Base-by-base conservation (phyloP, 2,797 vertebrate genomes). In the Characodon lateralis region DNA sequence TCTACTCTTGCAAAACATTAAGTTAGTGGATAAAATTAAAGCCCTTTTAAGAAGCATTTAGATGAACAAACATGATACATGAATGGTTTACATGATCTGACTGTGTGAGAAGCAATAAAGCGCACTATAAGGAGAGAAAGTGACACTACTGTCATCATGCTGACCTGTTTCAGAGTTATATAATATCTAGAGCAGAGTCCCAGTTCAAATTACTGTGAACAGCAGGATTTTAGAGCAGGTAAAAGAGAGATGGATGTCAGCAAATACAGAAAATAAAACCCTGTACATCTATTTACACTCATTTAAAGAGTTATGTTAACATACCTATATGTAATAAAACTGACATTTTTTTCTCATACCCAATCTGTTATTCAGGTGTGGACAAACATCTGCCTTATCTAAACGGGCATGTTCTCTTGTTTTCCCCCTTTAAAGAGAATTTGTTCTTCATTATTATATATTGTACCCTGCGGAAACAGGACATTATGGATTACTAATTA, bases 101-200 rank as follows among this genome's bases (percentile, higher is more conserved):
- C 7, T 12, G 9, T 24, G 3, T 41, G 63, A 39, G 22, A 66
- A 66, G 35, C 63, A 22, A 39, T 41, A 41, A 66, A 41, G 4
- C 22, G 20, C 63, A 24, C 8, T 5, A 20, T 46, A 12, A 41
- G 58, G 77, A 55, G 56, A 53, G 63, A 35, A 68, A 79, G 76
- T 16, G 7, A 59, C 76, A 35, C 55, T 31, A 1, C 78, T 51
- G 58, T 51, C 69, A 58, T 35, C 51, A 35, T 61, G 41, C n/a
- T 83, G 87, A 86, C 83, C 87, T 43, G 81, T 76, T 92, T 89
- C 73, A 4, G 65, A 78, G 77, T 90, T 87, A 89, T 63, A 63
- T 89, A 89, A 92, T 74, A 79, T 41, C 59, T 28, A 61, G 82
- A 89, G 79, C 88, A 68, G 12, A 55, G 69, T 76, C 72, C 2